These are phyloP conservation scores for Junonia oenone DNA, from an alignment of 2,888 invertebrate genomes.

Conservation along the genomic window DNA sequence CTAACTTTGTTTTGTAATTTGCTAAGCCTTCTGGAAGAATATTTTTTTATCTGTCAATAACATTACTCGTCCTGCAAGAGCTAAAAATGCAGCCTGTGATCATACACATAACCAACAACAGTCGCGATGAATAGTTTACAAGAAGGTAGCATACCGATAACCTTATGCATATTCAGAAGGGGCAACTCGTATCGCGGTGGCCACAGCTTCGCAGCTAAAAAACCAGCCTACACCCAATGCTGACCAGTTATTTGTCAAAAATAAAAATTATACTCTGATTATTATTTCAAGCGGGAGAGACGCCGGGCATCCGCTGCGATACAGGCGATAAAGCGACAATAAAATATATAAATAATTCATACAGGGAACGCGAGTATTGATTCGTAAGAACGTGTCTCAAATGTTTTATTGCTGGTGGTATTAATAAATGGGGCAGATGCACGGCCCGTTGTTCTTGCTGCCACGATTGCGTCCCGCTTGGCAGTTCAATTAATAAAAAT, in stretches of 20 bases:
- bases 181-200: conserved; percentile 14
- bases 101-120: neutral
- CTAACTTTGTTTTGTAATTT: too few relatives aligned
- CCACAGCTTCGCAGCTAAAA: conserved; percentile 17
- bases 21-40: too few relatives aligned
- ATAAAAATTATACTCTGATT: conserved; percentile 72
- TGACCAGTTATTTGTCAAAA: conserved; percentile 76
- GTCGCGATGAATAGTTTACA: conserved; percentile 17
- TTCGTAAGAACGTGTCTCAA: conserved; percentile 77
- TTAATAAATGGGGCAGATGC: conserved; percentile 76
- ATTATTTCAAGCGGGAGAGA: conserved; percentile 60
- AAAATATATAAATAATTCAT: conserved; percentile 78
- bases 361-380: conserved; percentile 61
- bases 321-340: conserved; percentile 74
- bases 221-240: conserved; percentile 38
- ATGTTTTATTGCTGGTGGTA: conserved; percentile 69
- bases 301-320: conserved; percentile 57
- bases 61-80: too few relatives aligned
- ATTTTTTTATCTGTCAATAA: too few relatives aligned
- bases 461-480: conserved; percentile 48
- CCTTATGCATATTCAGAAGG: conserved; percentile 27
- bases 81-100: too few relatives aligned
- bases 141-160: conserved; percentile 16
- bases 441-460: conserved; percentile 46
- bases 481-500: conserved; percentile 68